A percentile compares a stretch with the other conserved stretches of the same genome.
These are phyloP conservation scores for Merodon equestris DNA, from an alignment of 2,888 invertebrate genomes.

Conservation along the genomic window DNA sequence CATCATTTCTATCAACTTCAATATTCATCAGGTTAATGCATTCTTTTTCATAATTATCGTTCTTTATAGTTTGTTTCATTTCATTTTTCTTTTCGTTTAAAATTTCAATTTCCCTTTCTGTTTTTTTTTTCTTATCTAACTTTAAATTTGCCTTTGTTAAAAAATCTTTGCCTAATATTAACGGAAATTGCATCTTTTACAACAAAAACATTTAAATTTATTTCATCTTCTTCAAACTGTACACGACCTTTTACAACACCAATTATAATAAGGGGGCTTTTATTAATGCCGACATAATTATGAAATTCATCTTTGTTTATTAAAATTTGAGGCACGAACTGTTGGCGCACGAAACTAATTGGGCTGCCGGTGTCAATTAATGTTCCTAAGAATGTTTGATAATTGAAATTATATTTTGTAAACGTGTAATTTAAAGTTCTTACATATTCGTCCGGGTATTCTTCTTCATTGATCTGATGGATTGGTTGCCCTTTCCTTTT, in stretches of 20 bases:
- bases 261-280: slow-evolving; percentile 3
- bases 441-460: slow-evolving; percentile 31
- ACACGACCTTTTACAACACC: slow-evolving; percentile 9
- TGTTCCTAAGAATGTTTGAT: slow-evolving; percentile 17
- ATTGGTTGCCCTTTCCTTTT: slow-evolving; percentile 13
- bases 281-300: slow-evolving; percentile 3
- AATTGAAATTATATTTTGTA: slow-evolving; percentile 15
- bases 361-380: slow-evolving; percentile 34
- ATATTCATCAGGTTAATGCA: not conserved
- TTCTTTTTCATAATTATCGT: not conserved
- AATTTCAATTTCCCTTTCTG: not conserved
- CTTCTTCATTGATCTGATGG: slow-evolving; percentile 1
- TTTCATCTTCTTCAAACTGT: slow-evolving; percentile 5
- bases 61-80: not conserved
- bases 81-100: not conserved
- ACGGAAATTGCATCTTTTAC: not conserved
- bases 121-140: slow-evolving; percentile 4
- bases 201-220: slow-evolving; percentile 1
- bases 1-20: not conserved
- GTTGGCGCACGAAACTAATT: slow-evolving; percentile 19
- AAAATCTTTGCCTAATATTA: slow-evolving; percentile 13
- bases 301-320: not conserved
- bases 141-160: slow-evolving; percentile 19
- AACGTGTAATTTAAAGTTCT: slow-evolving; percentile 25
- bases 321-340: slow-evolving; percentile 26